Evolutionary conservation across 1,140 invertebrate species (phyloP).

Genomic region (Drosophila lowei): DNA sequence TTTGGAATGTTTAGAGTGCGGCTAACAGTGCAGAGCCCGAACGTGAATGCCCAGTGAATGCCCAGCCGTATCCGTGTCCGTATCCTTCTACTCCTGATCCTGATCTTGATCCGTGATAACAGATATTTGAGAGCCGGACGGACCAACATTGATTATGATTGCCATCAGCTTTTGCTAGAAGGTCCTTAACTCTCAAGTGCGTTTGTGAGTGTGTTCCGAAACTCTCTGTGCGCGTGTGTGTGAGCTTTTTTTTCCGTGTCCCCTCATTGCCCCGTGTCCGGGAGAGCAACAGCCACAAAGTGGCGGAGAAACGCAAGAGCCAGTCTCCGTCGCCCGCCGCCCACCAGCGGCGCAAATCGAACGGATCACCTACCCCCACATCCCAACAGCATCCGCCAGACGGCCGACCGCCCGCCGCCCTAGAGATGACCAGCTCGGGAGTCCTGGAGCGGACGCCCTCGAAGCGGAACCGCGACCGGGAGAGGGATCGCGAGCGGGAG

Average conservation of each 20-base stretch:
- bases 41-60: conserved; percentile 1
- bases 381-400: not conserved
- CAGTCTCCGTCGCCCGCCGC: conserved; percentile 62
- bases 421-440: conserved; percentile 54
- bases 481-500: conserved; percentile 40
- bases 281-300: conserved; percentile 64
- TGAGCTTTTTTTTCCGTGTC: conserved; percentile 25
- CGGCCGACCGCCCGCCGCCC: not conserved
- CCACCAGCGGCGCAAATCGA: conserved; percentile 66
- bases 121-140: too few species aligned
- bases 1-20: conserved; percentile 82
- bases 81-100: too few species aligned
- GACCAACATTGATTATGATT: too few species aligned
- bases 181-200: too few species aligned
- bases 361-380: conserved; percentile 26
- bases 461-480: conserved; percentile 45
- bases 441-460: conserved; percentile 54
- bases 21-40: conserved; percentile 12
- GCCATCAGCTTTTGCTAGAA: too few species aligned
- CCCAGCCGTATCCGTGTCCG: not conserved
- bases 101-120: too few species aligned
- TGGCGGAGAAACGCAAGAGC: conserved; percentile 82
- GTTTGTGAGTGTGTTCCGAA: too few species aligned
- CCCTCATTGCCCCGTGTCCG: not conserved
- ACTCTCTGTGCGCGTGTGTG: too few species aligned